Base-by-base conservation (phyloP, 1,140 invertebrate species). In the Heliconius hermathena region DNA sequence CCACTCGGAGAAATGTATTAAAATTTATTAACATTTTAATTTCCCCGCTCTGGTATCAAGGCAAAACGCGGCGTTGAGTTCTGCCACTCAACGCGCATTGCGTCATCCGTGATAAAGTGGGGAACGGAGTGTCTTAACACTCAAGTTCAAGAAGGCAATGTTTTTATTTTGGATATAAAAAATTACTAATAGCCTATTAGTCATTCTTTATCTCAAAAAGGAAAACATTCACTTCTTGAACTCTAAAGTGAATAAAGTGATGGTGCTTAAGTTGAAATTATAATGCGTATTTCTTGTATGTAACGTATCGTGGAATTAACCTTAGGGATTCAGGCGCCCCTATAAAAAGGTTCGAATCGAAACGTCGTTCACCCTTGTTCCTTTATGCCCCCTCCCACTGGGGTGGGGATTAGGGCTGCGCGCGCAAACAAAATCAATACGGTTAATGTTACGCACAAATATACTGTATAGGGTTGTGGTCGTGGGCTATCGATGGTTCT, bases 381-480 rank as follows among this genome's bases (percentile, higher is more conserved):
- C 85, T 88, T 87, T 83, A 74, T 80, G 82, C 83, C 84, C 78
- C 54, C 76, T 77, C 86, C 80, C 77, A 66, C 79, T 26, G 78
- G 60, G 80, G 82, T 76, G 74, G 83, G 86, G 88, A 84, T 81
- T 84, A 75, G 81, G 73, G 84, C 82, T 93, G 91, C 91, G 92
- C 92, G 92, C 92, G 92, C 92, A 92, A 74, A 89, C 86, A 93
- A 94, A 94, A 94, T 93, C 92, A 91, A 94, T 93, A 94, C 88
- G 85, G 83, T 84, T 80, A 83, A 88, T 84, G 89, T 87, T 88
- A 92, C 89, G 90, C 92, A 92, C 91, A 90, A 91, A 92, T 90
- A 91, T 71, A 77, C 76, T 20, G 80, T 81, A 81, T 88, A 91
- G 89, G 85, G 88, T 85, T 90, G 90, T 90, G 87, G 89, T 78